These are phyloP conservation scores for Machaerirhynchus nigripectus DNA, from an alignment of 2,113 vertebrate genomes.

Conservation along the genomic window DNA sequence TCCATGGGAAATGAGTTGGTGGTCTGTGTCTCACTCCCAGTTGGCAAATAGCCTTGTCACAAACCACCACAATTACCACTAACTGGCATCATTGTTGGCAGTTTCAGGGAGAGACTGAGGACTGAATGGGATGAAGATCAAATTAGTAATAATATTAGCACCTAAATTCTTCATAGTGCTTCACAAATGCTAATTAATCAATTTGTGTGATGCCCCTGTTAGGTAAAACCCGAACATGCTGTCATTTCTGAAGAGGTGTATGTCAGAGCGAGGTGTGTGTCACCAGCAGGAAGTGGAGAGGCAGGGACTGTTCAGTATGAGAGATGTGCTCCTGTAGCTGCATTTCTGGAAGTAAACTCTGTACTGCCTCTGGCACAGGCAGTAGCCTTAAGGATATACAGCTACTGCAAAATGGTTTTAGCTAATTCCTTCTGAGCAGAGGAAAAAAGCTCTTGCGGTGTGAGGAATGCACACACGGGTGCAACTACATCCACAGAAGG, in stretches of 20 bases:
- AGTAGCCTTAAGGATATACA: neutral
- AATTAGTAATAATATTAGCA: slow-evolving; percentile 60
- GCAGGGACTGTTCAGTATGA: neutral
- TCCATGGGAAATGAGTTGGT: neutral
- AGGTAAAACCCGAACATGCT: neutral
- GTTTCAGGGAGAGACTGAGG: slow-evolving; percentile 31
- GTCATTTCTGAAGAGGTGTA: neutral
- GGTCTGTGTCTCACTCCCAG: slow-evolving; percentile 12
- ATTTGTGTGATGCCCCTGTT: neutral
- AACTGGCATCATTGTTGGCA: slow-evolving; percentile 56
- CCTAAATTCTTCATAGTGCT: slow-evolving; percentile 28
- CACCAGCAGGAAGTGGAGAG: neutral
- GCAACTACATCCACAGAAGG: neutral
- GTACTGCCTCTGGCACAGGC: neutral
- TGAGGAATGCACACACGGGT: rapidly evolving
- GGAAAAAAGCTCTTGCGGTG: neutral
- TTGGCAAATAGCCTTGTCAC: slow-evolving; percentile 33
- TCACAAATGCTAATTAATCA: slow-evolving; percentile 40
- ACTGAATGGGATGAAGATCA: slow-evolving; percentile 18
- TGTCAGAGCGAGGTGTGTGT: neutral
- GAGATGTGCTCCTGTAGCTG: neutral
- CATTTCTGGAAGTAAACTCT: neutral
- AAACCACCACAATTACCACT: slow-evolving; percentile 28
- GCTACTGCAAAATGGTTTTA: neutral
- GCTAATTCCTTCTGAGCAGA: neutral